Conservation (phyloP, 64 coral and sea anemone species). For the Montipora cactus region DNA sequence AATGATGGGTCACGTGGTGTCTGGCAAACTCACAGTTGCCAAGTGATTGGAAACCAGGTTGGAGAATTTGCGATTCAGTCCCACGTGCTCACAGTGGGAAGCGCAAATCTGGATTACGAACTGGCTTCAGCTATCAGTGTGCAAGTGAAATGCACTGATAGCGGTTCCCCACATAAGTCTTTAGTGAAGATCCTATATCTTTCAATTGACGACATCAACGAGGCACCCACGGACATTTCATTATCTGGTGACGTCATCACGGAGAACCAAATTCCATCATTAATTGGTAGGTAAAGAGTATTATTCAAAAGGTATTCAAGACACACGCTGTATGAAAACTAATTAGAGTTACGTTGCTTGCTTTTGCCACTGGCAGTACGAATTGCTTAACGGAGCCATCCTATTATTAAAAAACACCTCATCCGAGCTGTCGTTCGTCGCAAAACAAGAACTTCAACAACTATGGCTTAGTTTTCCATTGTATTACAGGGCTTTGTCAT, state of each 20-base stretch:
- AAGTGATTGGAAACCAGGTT: conserved; percentile 52
- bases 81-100: conserved; percentile 30
- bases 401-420: too few species aligned
- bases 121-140: conserved; percentile 19
- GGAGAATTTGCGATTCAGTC: conserved; percentile 67
- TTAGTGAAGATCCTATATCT: conserved; percentile 42
- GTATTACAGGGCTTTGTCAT: too few species aligned
- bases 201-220: conserved; percentile 80
- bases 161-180: conserved; percentile 41
- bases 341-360: neutral
- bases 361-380: neutral
- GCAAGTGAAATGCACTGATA: conserved; percentile 70
- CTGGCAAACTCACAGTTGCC: conserved; percentile 71
- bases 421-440: too few species aligned
- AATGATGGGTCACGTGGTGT: conserved; percentile 57
- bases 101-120: conserved; percentile 69
- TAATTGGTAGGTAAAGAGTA: conserved; percentile 55
- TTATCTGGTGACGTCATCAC: conserved; percentile 67
- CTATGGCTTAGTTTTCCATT: too few species aligned
- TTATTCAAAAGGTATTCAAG: too few species aligned
- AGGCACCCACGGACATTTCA: conserved; percentile 54
- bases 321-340: too few species aligned
- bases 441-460: too few species aligned
- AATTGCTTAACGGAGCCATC: neutral
- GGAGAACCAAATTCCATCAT: conserved; percentile 66